Base-by-base conservation (phyloP, 2,797 vertebrate genomes). In the Lithobates sylvaticus region DNA sequence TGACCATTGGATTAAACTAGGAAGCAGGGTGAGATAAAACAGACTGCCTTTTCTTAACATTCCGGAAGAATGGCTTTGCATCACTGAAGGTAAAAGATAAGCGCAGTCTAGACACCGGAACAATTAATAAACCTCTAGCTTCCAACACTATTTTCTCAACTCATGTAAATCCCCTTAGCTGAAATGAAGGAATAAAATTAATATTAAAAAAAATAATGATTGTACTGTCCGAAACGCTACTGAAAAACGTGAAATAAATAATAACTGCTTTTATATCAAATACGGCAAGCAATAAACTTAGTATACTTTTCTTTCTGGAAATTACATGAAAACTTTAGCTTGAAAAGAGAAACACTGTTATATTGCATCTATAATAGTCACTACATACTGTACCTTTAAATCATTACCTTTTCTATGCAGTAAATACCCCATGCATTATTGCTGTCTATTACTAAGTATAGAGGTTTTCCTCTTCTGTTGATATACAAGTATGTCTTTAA, bases 31-130 rank as follows among this genome's bases (percentile, higher is more conserved):
- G 27, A 81, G 68, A 81, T 81, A 81, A 81, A 58, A 69, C 26
- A 10, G 27, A 16, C 34, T 2, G 78, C 15, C 78, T 81, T 81
- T 72, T 71, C 61, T 71, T 54, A 71, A 26, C 47, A 50, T 81
- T 81, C 32, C 7, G 9, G 47, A 72, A 27, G 79, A 81, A 72
- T 39, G 34, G n/a, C 69, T 32, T 72, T 23, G 47, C 58, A 39
- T 72, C 13, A 81, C 68, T 72, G 68, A 7, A 72, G 68, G 78
- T 72, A 71, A 39, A 39, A 72, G 78, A 80, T 80, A 80, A 80
- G 78, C 67, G 15, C 78, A 61, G 68, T 72, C 68, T 27, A 81
- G 69, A 72, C 69, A 81, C 47, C 32, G 0, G 32, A 47, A 72
- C 68, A 72, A 73, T 81, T 81, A 81, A 81, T 81, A 36, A 81